Base-by-base conservation (phyloP, 2,113 vertebrate species). In the Chaetops frenatus region DNA sequence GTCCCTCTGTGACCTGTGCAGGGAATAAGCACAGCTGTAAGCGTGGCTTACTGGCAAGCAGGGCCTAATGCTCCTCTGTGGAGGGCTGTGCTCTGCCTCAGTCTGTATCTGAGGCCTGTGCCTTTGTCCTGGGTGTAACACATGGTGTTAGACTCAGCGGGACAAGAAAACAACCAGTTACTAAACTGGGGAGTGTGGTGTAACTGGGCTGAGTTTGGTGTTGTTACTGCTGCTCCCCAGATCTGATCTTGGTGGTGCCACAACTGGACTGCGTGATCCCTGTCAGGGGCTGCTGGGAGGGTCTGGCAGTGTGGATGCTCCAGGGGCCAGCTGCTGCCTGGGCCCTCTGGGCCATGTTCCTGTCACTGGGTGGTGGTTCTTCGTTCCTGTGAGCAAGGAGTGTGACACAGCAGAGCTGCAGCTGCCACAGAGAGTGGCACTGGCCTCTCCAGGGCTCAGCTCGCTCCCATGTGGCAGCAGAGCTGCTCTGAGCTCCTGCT, bases 101-200 rank as follows among this genome's bases (percentile, higher is more conserved):
- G 2, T n/a, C 48, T 28, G 19, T 48, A 2, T 25, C 48, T 4
- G 2, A 33, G 50, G 33, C 50, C 3, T 18, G 23, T 25, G 62
- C 38, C 50, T 70, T 40, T 45, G 15, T 69, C 31, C n/a, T 44
- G 7, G 25, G 3, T 60, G 17, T 44, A 15, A 29, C 3, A 3
- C 0, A 0, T 20, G 31, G 29, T 20, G 2, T 25, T 58, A 11
- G 19, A 11, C 73, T 56, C 1, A 0, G 13, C n/a, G 50, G 58
- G 65, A 38, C 66, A 36, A 23, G 58, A 42, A 61, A 57, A 50
- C 17, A 44, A 2, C 48, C 54, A 10, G n/a, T 38, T 72, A 8
- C n/a, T 64, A 7, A 51, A 16, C 3, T 29, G 58, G 27, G 25
- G 28, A 35, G 47, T 2, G 19, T n/a, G 15, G 56, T 27, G 42